These are phyloP conservation scores for Dendrolimus houi DNA, from an alignment of 2,888 invertebrate genomes.

Conservation along the genomic window DNA sequence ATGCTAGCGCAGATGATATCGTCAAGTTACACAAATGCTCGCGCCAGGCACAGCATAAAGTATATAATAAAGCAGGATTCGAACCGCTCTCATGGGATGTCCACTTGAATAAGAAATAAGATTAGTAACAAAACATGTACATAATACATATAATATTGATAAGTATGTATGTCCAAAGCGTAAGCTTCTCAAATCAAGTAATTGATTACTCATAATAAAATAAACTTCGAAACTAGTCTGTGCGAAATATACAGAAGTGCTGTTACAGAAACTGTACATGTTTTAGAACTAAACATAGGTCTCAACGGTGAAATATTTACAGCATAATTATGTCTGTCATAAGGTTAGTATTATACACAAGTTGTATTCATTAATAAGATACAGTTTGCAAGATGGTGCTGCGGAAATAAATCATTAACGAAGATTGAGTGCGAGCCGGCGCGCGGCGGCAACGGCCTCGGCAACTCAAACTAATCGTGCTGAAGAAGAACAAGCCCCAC, in stretches of 20 bases:
- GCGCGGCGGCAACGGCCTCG: conserved; percentile 65
- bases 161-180: conserved; percentile 68
- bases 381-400: conserved; percentile 74
- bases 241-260: conserved; percentile 77
- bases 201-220: conserved; percentile 66
- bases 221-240: conserved; percentile 71
- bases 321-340: conserved; percentile 67
- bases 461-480: conserved; percentile 85
- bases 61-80: conserved; percentile 38
- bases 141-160: conserved; percentile 63
- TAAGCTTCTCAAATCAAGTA: conserved; percentile 73
- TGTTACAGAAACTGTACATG: conserved; percentile 77
- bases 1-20: conserved; percentile 48
- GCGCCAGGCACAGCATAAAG: conserved; percentile 4
- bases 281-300: conserved; percentile 77
- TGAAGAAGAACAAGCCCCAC: conserved; percentile 81
- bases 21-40: neutral
- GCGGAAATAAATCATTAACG: conserved; percentile 73
- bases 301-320: conserved; percentile 75
- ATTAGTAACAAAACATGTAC: conserved; percentile 78
- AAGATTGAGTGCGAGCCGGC: conserved; percentile 70
- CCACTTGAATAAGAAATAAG: conserved; percentile 55
- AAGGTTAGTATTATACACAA: conserved; percentile 68
- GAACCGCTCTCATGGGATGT: conserved; percentile 43
- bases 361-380: conserved; percentile 66